These are phyloP conservation scores for Prionace glauca DNA, from an alignment of 2,797 vertebrate species.

Conservation along the genomic window DNA sequence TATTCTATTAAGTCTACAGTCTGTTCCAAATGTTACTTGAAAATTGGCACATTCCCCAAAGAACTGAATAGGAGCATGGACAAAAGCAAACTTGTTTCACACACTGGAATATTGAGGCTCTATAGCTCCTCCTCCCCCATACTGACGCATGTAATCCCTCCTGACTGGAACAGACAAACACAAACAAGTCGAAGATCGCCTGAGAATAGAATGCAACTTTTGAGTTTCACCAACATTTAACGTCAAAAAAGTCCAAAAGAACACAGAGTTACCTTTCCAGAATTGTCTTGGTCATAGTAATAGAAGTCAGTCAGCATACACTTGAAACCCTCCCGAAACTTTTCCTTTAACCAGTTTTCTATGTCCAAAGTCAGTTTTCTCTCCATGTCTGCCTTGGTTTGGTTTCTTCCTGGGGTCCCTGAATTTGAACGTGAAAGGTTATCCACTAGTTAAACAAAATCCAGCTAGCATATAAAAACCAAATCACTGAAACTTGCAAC, in stretches of 20 bases:
- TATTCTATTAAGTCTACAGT: not conserved
- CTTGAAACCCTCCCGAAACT: constrained; percentile 41
- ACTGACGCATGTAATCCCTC: not conserved
- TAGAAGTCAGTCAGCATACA: constrained; percentile 41
- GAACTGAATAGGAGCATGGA: not conserved
- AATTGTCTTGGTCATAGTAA: constrained; percentile 40
- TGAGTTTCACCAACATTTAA: not conserved
- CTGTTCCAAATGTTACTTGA: constrained; percentile 21
- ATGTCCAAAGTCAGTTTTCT: constrained; percentile 42
- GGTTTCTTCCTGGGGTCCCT: constrained; percentile 31
- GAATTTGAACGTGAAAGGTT: not conserved
- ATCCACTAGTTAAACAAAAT: not conserved
- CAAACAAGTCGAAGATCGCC: not conserved
- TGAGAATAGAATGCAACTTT: not conserved
- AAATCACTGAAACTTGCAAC: not conserved
- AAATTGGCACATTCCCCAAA: constrained; percentile 1
- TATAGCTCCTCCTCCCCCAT: not conserved
- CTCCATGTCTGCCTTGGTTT: constrained; percentile 32
- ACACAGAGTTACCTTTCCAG: constrained; percentile 37
- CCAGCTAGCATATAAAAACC: no score
- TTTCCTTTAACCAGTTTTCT: constrained; percentile 46
- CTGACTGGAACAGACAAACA: not conserved
- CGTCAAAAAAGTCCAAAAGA: not conserved
- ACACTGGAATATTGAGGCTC: not conserved
- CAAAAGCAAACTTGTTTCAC: constrained; percentile 15